A percentile compares a stretch with the other conserved stretches of the same genome.
Evolutionary conservation across 1,140 invertebrate species (phyloP).

Genomic region (Stegodyphus mimosarum): DNA sequence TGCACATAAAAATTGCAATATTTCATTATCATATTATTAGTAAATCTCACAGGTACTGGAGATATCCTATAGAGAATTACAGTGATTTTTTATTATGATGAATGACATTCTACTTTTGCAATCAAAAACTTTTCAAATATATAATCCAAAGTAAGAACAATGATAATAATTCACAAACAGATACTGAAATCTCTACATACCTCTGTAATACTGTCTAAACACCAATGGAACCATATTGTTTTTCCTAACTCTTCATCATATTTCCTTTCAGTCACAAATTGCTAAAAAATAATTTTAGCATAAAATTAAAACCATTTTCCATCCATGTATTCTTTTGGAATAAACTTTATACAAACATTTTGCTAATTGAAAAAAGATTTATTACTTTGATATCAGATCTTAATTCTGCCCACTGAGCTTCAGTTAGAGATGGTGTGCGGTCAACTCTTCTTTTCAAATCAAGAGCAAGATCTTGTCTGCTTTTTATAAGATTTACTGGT

Average conservation of each 20-base stretch:
- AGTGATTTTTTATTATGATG: too few relatives aligned
- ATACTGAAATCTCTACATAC: constrained; percentile 4
- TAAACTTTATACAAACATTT: background rate
- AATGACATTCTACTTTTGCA: background rate
- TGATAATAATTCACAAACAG: background rate
- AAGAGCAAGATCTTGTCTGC: constrained; percentile 41
- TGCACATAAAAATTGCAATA: too few relatives aligned
- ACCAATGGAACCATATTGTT: constrained; percentile 58
- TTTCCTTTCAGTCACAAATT: constrained; percentile 61
- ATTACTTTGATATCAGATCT: constrained; percentile 57
- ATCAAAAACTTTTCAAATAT: background rate
- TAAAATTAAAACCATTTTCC: background rate
- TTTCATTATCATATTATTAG: too few relatives aligned
- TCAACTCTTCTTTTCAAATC: constrained; percentile 45
- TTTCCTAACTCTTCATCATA: constrained; percentile 61
- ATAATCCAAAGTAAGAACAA: background rate
- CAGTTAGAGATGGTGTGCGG: constrained; percentile 28
- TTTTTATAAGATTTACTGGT: constrained; percentile 40
- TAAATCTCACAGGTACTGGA: too few relatives aligned
- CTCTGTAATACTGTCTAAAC: constrained; percentile 30
- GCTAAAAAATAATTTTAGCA: constrained; percentile 26
- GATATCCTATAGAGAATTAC: too few relatives aligned
- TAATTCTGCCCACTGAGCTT: constrained; percentile 49
- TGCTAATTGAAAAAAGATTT: background rate
- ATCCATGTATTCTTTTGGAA: background rate